Evolutionary conservation across 30 jellyfish, hydroid and myxozoan genomes (phyloP), one percentile per base, ranked within the genome.

Genomic region (Hydractinia echinata): DNA sequence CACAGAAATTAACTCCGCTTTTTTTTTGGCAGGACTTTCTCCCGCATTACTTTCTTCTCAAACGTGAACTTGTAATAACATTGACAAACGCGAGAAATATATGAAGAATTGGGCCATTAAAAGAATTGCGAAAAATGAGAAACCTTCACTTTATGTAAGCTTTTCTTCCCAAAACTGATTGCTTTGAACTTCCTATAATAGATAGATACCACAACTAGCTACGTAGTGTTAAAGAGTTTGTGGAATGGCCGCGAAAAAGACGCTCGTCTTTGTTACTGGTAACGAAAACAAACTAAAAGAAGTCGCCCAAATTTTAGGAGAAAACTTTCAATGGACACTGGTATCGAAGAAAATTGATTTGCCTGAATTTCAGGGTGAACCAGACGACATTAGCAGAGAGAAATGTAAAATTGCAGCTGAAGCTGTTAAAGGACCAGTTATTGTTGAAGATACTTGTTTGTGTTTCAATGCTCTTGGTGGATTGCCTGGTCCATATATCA

Each of bases 281-380:
- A 94, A 94, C 78, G 97, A 88, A 94, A 94, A 85, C 77, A 94
- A 94, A 70, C 83, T 94, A 55, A 88, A 81, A 62, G 99, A 94
- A 89, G 95, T 82, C 51, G 74, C 72, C 10, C 95, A 86, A 70
- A 93, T 93, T 48, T 55, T 93, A 10, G 96, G 99, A 19, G 91
- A 87, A 44, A 58, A 81, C n/a, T 81, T 84, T 66, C 95, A 89
- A 8, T 87, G 90, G 95, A 84, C 73, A 20, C 70, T 93, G 30
- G 76, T 76, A 51, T 84, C 99, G 61, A 69, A 87, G 74, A 93
- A 87, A 64, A 87, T 93, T 62, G 99, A 93, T 69, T 81, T 95
- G 66, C 99, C 99, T 4, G 99, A 95, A 70, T 87, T 84, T 69
- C 99, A 95, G 89, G 99, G 99, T 19, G 95, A 88, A 51, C 97